Conservation (phyloP, 2,888 invertebrate species). For the Linyphia triangularis region DNA sequence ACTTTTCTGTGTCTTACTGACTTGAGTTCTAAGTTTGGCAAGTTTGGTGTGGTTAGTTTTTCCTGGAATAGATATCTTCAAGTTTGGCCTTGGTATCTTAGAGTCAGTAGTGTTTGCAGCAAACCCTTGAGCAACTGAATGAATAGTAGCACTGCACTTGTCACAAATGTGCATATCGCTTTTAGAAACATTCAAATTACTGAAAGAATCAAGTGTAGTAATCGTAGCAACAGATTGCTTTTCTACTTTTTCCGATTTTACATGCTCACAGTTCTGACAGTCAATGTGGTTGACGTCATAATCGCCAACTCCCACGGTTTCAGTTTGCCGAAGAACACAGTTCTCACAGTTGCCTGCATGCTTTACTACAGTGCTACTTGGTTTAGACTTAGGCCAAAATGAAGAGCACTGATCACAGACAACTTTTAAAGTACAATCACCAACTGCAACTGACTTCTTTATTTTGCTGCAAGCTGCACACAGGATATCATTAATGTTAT, state of each 20-base stretch:
- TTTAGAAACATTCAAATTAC: slow-evolving; percentile 11
- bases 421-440: slow-evolving; percentile 39
- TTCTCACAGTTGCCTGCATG: slow-evolving; percentile 49
- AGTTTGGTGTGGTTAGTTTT: slow-evolving; percentile 38
- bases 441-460: slow-evolving; percentile 53
- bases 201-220: slow-evolving; percentile 52
- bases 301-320: slow-evolving; percentile 84
- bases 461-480: slow-evolving; percentile 36
- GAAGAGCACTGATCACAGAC: slow-evolving; percentile 46
- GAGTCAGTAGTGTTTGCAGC: slow-evolving; percentile 74
- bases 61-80: not conserved
- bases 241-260: not conserved
- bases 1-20: slow-evolving; percentile 11
- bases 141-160: slow-evolving; percentile 83
- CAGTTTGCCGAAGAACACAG: slow-evolving; percentile 78
- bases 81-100: slow-evolving; percentile 33
- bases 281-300: slow-evolving; percentile 79
- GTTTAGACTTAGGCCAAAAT: slow-evolving; percentile 14
- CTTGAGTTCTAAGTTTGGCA: slow-evolving; percentile 33
- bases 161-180: slow-evolving; percentile 81
- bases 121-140: slow-evolving; percentile 81
- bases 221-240: slow-evolving; percentile 63
- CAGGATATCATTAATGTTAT: slow-evolving; percentile 25
- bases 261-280: slow-evolving; percentile 16
- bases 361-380: no score